Conservation (phyloP, 1,140 invertebrate genomes). For the Periplaneta americana region DNA sequence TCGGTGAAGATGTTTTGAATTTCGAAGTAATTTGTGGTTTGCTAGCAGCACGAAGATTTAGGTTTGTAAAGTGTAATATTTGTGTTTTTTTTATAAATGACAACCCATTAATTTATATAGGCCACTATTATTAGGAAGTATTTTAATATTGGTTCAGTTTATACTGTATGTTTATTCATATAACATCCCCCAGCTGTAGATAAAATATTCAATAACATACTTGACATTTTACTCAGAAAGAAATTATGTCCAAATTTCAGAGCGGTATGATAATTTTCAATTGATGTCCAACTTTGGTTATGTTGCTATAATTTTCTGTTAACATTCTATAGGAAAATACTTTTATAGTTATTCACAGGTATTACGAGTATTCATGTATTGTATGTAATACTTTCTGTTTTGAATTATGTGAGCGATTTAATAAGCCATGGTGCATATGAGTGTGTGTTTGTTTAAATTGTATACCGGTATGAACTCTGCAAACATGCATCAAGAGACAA, state of each 20-base stretch:
- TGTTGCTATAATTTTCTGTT: background rate
- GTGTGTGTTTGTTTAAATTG: background rate
- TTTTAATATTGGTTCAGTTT: background rate
- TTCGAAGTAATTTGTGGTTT: background rate
- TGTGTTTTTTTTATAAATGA: background rate
- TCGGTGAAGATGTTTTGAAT: constrained; percentile 6
- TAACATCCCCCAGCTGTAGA: background rate
- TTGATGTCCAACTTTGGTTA: background rate
- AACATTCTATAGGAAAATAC: too few species aligned
- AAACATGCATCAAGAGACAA: background rate
- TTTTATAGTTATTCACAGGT: background rate
- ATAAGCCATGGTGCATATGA: background rate
- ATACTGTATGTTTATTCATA: background rate
- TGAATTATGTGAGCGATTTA: background rate
- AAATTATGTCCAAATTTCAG: background rate
- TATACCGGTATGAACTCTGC: background rate
- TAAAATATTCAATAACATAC: background rate
- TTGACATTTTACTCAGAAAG: background rate
- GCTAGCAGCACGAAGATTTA: constrained; percentile 1
- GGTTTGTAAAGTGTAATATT: constrained; percentile 3
- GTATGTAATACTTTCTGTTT: background rate
- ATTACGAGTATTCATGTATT: too few species aligned
- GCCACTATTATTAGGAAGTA: background rate
- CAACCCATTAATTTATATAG: background rate
- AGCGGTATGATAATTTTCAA: background rate